Evolutionary conservation across 2,113 vertebrate genomes (phyloP).

Genomic region (Lagopus leucura): DNA sequence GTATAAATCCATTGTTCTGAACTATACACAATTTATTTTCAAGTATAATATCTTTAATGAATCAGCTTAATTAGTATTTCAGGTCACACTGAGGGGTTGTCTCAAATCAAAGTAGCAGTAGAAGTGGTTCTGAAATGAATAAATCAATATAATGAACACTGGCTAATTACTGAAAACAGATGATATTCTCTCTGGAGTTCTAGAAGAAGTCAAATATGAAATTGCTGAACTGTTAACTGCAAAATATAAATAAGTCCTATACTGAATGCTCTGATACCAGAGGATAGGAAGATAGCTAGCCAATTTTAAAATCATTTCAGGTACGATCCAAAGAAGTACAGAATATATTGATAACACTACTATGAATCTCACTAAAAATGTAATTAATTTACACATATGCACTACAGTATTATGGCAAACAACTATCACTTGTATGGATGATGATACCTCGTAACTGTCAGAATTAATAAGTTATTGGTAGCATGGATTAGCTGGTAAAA

Average conservation of each 20-base stretch:
- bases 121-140: constrained; percentile 40
- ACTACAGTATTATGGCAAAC: neutral
- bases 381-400: neutral
- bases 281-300: neutral
- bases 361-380: neutral
- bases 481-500: neutral
- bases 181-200: neutral
- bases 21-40: neutral
- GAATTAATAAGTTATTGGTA: neutral
- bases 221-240: neutral
- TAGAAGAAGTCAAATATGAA: neutral
- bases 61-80: neutral
- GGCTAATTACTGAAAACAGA: constrained; percentile 27
- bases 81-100: neutral
- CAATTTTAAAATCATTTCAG: neutral
- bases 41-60: neutral
- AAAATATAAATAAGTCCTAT: neutral
- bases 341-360: neutral
- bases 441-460: neutral
- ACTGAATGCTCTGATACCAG: neutral
- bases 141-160: constrained; percentile 26
- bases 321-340: neutral
- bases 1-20: neutral
- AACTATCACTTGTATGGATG: neutral
- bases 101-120: neutral